phyloP scores from a whole-genome alignment of 1,140 invertebrate species.

The Hetaerina americana region DNA sequence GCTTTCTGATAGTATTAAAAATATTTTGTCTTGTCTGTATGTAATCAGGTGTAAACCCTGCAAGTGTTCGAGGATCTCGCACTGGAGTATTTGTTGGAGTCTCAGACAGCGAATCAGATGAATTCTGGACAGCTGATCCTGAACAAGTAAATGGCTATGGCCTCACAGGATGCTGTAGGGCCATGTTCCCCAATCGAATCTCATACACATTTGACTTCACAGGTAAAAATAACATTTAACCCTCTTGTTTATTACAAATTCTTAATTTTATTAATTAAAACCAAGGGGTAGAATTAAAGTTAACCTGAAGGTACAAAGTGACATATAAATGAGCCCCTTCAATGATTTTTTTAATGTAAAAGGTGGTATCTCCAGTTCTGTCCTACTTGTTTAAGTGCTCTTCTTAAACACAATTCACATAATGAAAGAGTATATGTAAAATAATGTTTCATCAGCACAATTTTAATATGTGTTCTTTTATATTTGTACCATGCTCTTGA shows the following conservation, averaged over 20 bases:
- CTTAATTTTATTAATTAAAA: too few relatives aligned
- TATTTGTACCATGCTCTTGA: not conserved
- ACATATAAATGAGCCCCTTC: too few relatives aligned
- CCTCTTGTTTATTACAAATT: too few relatives aligned
- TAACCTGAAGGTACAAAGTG: too few relatives aligned
- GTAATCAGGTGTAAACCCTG: slow-evolving; percentile 57
- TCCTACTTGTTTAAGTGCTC: too few relatives aligned
- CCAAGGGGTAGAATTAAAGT: too few relatives aligned
- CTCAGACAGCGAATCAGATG: slow-evolving; percentile 72
- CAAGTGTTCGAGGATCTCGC: slow-evolving; percentile 59
- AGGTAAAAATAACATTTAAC: slow-evolving; percentile 23
- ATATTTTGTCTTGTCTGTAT: too few relatives aligned
- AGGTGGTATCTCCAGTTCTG: too few relatives aligned
- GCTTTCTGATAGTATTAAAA: slow-evolving; percentile 1
- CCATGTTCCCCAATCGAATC: slow-evolving; percentile 93
- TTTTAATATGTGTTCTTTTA: too few relatives aligned
- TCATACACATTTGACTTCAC: slow-evolving; percentile 90
- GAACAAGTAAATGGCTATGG: slow-evolving; percentile 82
- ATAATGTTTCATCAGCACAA: too few relatives aligned
- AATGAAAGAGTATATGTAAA: too few relatives aligned
- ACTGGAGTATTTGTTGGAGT: slow-evolving; percentile 88
- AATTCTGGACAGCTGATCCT: slow-evolving; percentile 58
- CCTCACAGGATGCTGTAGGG: slow-evolving; percentile 78
- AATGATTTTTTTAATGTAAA: too few relatives aligned
- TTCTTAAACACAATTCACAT: not conserved